Percentiles rank a stretch among this genome's conserved stretches.
Conservation (phyloP, 2,113 vertebrate species). For the Chauna torquata region DNA sequence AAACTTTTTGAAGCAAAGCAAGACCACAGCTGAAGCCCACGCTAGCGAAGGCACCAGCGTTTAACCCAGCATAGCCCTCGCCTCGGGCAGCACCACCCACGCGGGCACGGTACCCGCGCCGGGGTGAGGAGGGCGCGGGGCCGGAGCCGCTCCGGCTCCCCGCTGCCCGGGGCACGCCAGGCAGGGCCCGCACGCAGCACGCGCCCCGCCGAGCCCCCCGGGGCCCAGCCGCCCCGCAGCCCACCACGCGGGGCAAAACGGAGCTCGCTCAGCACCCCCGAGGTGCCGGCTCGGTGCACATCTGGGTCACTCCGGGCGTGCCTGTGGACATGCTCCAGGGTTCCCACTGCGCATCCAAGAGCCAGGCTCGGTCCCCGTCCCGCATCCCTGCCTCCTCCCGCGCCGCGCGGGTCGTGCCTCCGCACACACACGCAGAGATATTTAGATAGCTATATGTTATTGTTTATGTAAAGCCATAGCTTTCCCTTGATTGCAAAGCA, state of each 20-base stretch:
- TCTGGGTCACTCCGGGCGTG: background rate
- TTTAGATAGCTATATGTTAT: slow-evolving; percentile 51
- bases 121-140: too few species aligned
- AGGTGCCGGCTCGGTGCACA: background rate
- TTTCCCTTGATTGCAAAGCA: slow-evolving; percentile 69
- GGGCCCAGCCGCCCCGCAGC: too few species aligned
- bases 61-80: background rate
- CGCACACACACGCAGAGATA: background rate
- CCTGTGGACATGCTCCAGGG: accelerated
- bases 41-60: background rate
- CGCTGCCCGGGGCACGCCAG: too few species aligned
- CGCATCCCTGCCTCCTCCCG: background rate
- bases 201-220: too few species aligned
- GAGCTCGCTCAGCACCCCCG: background rate
- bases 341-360: accelerated
- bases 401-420: background rate
- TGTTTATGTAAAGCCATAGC: slow-evolving; percentile 69
- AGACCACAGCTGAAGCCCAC: background rate
- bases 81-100: background rate
- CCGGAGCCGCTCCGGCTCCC: too few species aligned
- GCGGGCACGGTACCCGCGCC: too few species aligned
- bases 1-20: background rate
- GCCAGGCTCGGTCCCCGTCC: background rate
- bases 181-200: too few species aligned
- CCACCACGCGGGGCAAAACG: accelerated